phyloP scores from a whole-genome alignment of 37 sponge, comb jelly and placozoan species.

The Tethya wilhelma region DNA sequence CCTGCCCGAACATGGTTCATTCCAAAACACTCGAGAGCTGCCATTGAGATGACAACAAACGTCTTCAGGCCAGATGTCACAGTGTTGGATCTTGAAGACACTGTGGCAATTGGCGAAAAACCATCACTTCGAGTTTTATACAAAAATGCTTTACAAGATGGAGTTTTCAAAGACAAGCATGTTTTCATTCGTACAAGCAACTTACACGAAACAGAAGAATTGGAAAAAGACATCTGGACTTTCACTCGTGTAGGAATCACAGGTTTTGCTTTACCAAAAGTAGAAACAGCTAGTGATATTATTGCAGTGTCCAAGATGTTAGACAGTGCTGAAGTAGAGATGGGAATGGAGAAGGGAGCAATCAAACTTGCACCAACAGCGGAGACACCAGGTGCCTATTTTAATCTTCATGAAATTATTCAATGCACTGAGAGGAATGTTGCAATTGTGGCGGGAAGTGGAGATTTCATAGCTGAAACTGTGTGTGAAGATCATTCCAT shows the following conservation, averaged over 20 bases:
- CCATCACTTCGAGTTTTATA: neutral
- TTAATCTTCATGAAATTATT: neutral
- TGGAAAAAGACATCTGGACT: neutral
- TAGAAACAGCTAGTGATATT: neutral
- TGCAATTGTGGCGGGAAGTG: conserved; percentile 4
- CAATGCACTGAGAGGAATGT: neutral
- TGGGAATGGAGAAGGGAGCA: neutral
- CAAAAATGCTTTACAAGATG: neutral
- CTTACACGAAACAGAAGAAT: neutral
- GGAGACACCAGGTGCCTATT: neutral
- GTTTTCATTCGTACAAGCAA: neutral
- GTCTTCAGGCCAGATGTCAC: neutral
- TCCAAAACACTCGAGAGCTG: neutral
- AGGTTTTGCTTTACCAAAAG: conserved; percentile 3
- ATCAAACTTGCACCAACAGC: neutral
- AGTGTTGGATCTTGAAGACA: conserved; percentile 13
- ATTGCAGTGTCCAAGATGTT: neutral
- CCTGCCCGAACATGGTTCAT: too few relatives aligned
- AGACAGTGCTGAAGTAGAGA: neutral
- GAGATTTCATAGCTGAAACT: conserved; percentile 16
- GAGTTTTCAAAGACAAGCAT: neutral
- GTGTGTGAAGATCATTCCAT: conserved; percentile 41
- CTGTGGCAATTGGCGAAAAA: conserved; percentile 7
- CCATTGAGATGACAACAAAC: neutral
- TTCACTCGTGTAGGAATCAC: neutral